Evolutionary conservation across 2,797 vertebrate genomes (phyloP), one percentile per base, ranked within the genome.

Genomic region (Brotula barbata): DNA sequence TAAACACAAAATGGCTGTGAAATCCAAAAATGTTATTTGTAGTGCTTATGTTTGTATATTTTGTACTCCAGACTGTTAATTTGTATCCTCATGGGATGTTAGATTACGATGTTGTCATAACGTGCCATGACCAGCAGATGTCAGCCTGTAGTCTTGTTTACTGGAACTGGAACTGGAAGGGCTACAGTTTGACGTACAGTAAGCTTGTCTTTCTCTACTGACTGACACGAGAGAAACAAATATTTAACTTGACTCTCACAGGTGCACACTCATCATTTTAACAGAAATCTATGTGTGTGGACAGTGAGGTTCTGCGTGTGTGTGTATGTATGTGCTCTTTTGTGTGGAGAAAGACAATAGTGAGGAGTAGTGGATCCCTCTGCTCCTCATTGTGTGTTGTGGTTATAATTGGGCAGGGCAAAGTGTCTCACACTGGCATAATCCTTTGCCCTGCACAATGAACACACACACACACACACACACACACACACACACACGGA

Each of bases 371-470:
- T 52, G 21, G 47, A 19, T 75, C 48, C 49, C 41, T 43, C 3
- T 40, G 60, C 54, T 65, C 54, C 56, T 65, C 56, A 40, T 11
- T 64, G 48, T 44, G 71, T 59, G 45, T 51, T 74, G 22, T 58
- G 59, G 54, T 70, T 75, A 40, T 85, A 85, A 88, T 87, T 85
- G 83, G 65, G 54, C 67, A 75, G 75, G 78, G 74, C 52, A 54
- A 71, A 72, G 51, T 25, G 56, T 57, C 66, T 81, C 82, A 83
- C 82, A 72, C 3, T 73, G 73, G 63, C 2, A 50, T 86, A 81
- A 85, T 83, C 70, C 69, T 50, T 53, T 44, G 31, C 57, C 44
- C 23, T 21, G 25, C 21, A 46, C 21, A 15, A 46, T 21, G 21
- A 17, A 50, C 16, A 45, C 42, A 44, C 20, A 22, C 41, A 36